Percentiles rank a stretch among this genome's conserved stretches.
Conservation (phyloP, 2,888 invertebrate species). For the Erebia ligea region DNA sequence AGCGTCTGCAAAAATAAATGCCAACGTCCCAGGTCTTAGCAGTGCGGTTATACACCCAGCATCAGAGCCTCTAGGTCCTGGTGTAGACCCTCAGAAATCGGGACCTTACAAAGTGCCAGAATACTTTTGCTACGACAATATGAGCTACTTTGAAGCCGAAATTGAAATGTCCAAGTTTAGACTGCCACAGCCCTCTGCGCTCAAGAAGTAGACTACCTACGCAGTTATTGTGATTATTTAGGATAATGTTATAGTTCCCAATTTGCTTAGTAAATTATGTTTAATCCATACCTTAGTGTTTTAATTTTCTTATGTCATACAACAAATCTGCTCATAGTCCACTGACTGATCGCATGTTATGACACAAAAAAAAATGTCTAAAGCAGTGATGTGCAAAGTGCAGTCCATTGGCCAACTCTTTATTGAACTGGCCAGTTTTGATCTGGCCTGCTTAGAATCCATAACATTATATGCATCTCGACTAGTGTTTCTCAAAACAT, state of each 20-base stretch:
- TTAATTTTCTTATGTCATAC: too few species aligned
- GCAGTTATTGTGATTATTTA: conserved; percentile 17
- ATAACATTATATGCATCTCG: too few species aligned
- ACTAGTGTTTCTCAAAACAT: too few species aligned
- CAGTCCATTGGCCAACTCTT: too few species aligned
- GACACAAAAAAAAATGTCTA: too few species aligned
- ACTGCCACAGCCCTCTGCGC: conserved; percentile 89
- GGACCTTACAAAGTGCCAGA: conserved; percentile 93
- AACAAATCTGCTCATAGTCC: too few species aligned
- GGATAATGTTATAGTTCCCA: neutral
- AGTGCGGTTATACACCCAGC: conserved; percentile 81
- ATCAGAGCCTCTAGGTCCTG: conserved; percentile 86
- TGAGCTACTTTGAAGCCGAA: conserved; percentile 92
- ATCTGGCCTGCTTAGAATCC: too few species aligned
- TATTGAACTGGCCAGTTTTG: too few species aligned
- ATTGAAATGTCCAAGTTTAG: conserved; percentile 92
- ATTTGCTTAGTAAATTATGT: conserved; percentile 9
- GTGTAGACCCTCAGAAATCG: conserved; percentile 85
- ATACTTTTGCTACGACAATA: conserved; percentile 91
- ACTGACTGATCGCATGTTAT: too few species aligned
- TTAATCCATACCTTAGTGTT: neutral
- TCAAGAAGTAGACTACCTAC: conserved; percentile 60
- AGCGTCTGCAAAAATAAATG: conserved; percentile 45
- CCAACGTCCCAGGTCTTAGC: conserved; percentile 86
- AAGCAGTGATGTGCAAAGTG: too few species aligned